Conservation (phyloP, 2,888 invertebrate species). For the Ceraclea dissimilis region DNA sequence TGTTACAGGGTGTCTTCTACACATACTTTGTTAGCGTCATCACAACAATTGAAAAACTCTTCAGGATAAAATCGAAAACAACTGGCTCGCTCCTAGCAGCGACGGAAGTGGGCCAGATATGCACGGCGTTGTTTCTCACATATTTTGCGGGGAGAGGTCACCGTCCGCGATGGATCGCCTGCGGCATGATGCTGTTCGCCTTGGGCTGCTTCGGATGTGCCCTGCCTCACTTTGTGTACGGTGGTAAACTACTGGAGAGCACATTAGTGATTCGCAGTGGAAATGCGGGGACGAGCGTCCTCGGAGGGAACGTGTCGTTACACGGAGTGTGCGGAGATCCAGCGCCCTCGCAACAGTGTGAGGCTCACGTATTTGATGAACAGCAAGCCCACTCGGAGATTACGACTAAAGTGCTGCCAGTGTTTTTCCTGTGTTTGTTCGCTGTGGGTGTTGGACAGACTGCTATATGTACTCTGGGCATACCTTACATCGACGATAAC, state of each 20-base stretch:
- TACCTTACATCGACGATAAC: slow-evolving; percentile 91
- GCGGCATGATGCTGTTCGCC: slow-evolving; percentile 85
- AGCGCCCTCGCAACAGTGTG: slow-evolving; percentile 38
- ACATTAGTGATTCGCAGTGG: slow-evolving; percentile 35
- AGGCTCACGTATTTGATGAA: slow-evolving; percentile 54
- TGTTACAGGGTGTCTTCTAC: slow-evolving; percentile 84
- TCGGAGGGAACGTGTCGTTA: slow-evolving; percentile 31
- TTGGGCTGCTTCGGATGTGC: slow-evolving; percentile 81
- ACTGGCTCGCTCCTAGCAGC: slow-evolving; percentile 85
- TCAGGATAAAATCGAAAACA: slow-evolving; percentile 85
- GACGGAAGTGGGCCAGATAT: slow-evolving; percentile 89
- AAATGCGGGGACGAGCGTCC: slow-evolving; percentile 28
- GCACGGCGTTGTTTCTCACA: slow-evolving; percentile 78
- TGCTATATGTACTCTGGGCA: slow-evolving; percentile 84
- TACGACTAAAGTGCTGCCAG: slow-evolving; percentile 73
- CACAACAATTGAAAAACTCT: slow-evolving; percentile 87
- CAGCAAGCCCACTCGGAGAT: slow-evolving; percentile 67
- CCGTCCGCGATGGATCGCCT: slow-evolving; percentile 88
- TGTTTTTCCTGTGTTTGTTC: slow-evolving; percentile 80
- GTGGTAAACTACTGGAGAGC: slow-evolving; percentile 59
- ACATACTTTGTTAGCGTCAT: slow-evolving; percentile 92
- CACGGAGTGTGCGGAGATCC: slow-evolving; percentile 13
- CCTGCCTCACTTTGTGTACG: slow-evolving; percentile 80
- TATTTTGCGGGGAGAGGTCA: slow-evolving; percentile 90
- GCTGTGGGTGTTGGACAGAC: slow-evolving; percentile 91